These are phyloP conservation scores for Lepidocyrtoides sp. DNA, from an alignment of 2,888 invertebrate species.

Conservation along the genomic window DNA sequence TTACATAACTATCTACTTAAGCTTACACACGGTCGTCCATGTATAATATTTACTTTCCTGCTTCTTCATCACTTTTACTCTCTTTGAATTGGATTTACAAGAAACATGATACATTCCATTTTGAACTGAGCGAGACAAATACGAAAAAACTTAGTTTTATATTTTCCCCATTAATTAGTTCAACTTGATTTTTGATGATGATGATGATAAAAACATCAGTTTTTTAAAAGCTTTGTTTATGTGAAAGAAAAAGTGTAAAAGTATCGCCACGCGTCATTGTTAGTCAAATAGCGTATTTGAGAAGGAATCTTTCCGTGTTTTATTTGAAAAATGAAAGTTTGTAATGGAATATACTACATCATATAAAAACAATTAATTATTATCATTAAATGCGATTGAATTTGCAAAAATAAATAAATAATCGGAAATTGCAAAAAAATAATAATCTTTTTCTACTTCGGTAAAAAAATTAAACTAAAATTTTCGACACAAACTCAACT, in stretches of 20 bases:
- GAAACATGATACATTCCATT: slow-evolving; percentile 15
- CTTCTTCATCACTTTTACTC: too few species aligned
- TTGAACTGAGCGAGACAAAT: slow-evolving; percentile 9
- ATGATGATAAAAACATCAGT: not conserved
- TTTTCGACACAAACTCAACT: not conserved
- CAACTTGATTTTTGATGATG: not conserved
- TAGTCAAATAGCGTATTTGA: not conserved
- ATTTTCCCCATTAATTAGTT: not conserved
- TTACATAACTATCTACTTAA: too few species aligned
- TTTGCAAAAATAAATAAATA: slow-evolving; percentile 8
- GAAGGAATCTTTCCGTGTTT: not conserved
- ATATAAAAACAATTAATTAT: not conserved
- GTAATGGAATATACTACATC: not conserved
- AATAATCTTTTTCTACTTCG: slow-evolving; percentile 27
- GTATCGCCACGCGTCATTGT: not conserved
- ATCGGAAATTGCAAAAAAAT: not conserved
- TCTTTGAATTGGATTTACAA: too few species aligned
- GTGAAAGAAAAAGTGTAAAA: not conserved
- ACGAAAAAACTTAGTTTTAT: not conserved
- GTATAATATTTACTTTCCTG: too few species aligned
- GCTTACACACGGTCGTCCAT: too few species aligned
- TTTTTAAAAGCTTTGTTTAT: too few species aligned
- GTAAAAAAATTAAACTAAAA: slow-evolving; percentile 5
- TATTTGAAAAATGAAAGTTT: slow-evolving; percentile 6
- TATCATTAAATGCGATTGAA: not conserved